Evolutionary conservation across 1,140 invertebrate genomes (phyloP), one percentile per base, ranked within the genome.

Genomic region (Cecropterus lyciades): DNA sequence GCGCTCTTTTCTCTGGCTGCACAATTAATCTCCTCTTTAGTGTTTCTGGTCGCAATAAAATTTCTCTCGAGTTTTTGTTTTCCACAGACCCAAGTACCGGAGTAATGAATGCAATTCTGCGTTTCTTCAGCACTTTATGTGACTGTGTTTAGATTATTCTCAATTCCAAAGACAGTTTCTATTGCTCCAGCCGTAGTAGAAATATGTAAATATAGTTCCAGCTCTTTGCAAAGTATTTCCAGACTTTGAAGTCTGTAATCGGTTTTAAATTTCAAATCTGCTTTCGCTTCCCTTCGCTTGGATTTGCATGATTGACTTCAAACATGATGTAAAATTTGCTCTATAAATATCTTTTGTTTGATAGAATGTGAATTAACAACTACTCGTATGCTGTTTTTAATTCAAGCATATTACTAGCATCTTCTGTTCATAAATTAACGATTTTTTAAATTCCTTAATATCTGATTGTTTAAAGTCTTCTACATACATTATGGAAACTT

Each of bases 251-350:
- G 46, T 51, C 33, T 13, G 59, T 51, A 62, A 62, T 64, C 60
- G 60, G 37, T 64, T 64, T 64, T 64, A 53, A 64, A 64, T 64
- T 64, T 64, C 48, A 64, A 64, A 64, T 64, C 40, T 30, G 17
- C 14, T 64, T 64, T 52, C 37, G 37, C 40, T 45, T 49, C 37
- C 20, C 15, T 43, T 53, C 37, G 24, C 49, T 53, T 43, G 24
- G 49, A 42, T 64, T 53, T 53, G 51, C 49, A 57, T 45, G 40
- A 45, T 45, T 57, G 55, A 24, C 55, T 15, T 57, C 20, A 45
- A 45, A 57, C 55, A 45, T 33, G 30, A 33, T 9, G 30, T 33
- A 33, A 33, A 9, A 9, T 33, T 33, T 33, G 6, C 9, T 33
- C 6, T 33, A 5, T 24, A 24, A 24, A 24, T 5, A 24, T 24